Evolutionary conservation across 1,140 invertebrate species (phyloP).

Genomic region (Hyles euphorbiae): DNA sequence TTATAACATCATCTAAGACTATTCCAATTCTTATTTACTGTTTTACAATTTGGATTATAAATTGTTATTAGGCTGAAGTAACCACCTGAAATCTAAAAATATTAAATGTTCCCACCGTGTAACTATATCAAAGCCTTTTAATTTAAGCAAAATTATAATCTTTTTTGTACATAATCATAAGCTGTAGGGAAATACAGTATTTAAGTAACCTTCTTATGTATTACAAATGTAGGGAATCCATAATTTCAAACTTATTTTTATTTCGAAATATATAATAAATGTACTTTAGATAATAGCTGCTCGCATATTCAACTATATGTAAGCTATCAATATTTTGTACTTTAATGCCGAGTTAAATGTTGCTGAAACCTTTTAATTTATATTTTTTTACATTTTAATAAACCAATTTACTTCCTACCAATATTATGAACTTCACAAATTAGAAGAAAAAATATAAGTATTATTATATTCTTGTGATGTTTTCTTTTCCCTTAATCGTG

Average conservation of each 20-base stretch:
- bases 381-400: slow-evolving; percentile 57
- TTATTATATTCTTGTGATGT: slow-evolving; percentile 38
- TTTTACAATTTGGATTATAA: slow-evolving; percentile 1
- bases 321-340: neutral
- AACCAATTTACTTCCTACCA: slow-evolving; percentile 42
- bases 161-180: slow-evolving; percentile 21
- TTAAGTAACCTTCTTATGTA: slow-evolving; percentile 1
- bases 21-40: slow-evolving; percentile 1
- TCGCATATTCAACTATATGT: no score
- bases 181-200: slow-evolving; percentile 17
- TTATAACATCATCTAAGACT: neutral
- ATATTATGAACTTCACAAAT: slow-evolving; percentile 41
- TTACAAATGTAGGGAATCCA: no score
- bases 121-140: slow-evolving; percentile 57
- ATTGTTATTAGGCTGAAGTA: slow-evolving; percentile 46
- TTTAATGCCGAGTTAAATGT: neutral
- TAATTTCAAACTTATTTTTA: neutral
- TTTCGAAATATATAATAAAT: slow-evolving; percentile 1
- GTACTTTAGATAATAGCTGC: neutral
- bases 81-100: slow-evolving; percentile 64
- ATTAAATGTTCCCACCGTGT: slow-evolving; percentile 68
- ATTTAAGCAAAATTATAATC: slow-evolving; percentile 43
- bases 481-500: slow-evolving; percentile 1
- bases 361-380: slow-evolving; percentile 45
- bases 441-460: slow-evolving; percentile 55